Base-by-base conservation (phyloP, 2,888 invertebrate species). In the Drosophila nigritarsus region DNA sequence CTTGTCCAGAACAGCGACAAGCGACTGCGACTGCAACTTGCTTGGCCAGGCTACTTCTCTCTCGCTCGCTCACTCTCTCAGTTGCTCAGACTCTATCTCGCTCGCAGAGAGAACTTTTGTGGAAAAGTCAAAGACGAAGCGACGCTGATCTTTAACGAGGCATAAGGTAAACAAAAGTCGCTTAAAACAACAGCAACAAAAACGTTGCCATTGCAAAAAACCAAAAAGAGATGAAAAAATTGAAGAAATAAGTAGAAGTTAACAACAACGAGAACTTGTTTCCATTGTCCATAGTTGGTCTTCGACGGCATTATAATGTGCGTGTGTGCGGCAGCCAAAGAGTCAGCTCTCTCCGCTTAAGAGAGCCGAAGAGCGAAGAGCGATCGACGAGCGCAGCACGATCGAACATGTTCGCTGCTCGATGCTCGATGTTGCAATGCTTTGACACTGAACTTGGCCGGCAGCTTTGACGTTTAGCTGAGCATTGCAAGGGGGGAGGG, bases 161-260 rank as follows among this genome's bases (percentile, higher is more conserved):
- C 88, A 72, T 73, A 86, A 80, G 86, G 88, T 85, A 85, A 84
- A 83, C 82, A 87, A 89, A 84, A 89, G 72, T 80, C 68, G 89
- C 78, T 63, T 78, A 71, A 81, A 56, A 69, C 75, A 79, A 81
- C 73, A 76, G 71, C 75, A 78, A 64, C 75, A 71, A 64, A 68
- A 68, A 59, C 42, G 42, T 42, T 50, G 30, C 42, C 49, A 63
- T 24, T 53, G 58, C 72, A 74, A 79, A 78, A 76, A 68, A 70
- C 45, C 50, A 20, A 45, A 45, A 45, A 45, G 45, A 24, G 45
- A 45, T 3, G 20, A 45, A 45, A 45, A 45, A 45, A 45, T 24
- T 45, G 61, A 58, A 65, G 65, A 62, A 63, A 67, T 62, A 64
- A 50, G 18, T 73, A 48, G 48, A 30, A 60, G 40, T 36, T 38